Evolutionary conservation across 1,140 invertebrate species (phyloP), one percentile per base, ranked within the genome.

Genomic region (Megalonaias nervosa): DNA sequence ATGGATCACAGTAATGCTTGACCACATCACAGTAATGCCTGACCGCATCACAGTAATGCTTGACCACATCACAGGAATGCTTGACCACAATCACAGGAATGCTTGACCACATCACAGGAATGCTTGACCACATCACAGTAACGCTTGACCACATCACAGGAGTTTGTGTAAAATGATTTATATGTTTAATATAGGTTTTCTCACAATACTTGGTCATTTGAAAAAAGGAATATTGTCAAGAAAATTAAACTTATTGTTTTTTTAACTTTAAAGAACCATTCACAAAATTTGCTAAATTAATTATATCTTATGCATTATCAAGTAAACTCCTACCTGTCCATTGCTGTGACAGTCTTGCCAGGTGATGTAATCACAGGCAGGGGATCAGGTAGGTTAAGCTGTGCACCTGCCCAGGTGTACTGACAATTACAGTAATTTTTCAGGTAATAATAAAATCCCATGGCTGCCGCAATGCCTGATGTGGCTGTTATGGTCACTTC

Each of bases 381-480:
- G 3, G 71, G 48, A 16, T 74, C 62, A 14, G 91, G 89, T 16
- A 92, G 71, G 21, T 85, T 71, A 3, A 92, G 81, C 76, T 92
- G 91, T 94, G 94, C 91, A 1, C 94, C 94, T 84, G 96, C 95
- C 97, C 97, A 99, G 5, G 95, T 94, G 17, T 97, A 92, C 80
- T 97, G 96, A 86, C 93, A 94, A 80, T 94, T 93, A 85, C 96
- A 95, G 77, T 93, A 95, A 84, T 95, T 93, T 85, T 97, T 97
- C 23, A 98, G 90, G 88, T 97, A 99, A 87, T 97, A 94, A 89
- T 98, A 93, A 77, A 98, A 94, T 1, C 96, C 97, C 93, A 95
- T 95, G 0, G 96, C 92, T 0, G 94, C 95, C 0, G 95, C 94
- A 0, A 97, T 94, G 0, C 96, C 97, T 65, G 93, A 93, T n/a